These are phyloP conservation scores for Enteromius thamalakanensis DNA, from an alignment of 2,797 vertebrate genomes.

Conservation along the genomic window DNA sequence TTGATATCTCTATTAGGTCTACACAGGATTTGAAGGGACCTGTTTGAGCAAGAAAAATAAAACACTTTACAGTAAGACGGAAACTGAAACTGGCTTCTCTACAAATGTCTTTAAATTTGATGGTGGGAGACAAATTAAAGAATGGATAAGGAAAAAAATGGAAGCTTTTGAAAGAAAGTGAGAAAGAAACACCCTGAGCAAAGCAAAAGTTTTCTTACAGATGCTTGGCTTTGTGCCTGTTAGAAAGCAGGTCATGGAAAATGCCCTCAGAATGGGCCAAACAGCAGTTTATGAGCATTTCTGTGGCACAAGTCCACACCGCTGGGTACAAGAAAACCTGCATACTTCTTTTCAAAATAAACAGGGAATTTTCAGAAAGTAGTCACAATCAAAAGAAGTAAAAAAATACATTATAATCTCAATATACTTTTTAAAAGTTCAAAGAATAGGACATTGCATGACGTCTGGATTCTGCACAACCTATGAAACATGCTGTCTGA, in stretches of 20 bases:
- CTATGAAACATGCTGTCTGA: background rate
- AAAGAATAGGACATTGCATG: conserved; percentile 3
- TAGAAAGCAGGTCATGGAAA: conserved; percentile 69
- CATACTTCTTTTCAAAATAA: conserved; percentile 32
- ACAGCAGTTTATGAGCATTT: conserved; percentile 57
- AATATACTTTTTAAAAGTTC: conserved; percentile 11
- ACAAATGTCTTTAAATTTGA: conserved; percentile 19
- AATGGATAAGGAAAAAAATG: conserved; percentile 13
- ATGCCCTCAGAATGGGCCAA: conserved; percentile 60
- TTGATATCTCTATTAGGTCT: conserved; percentile 29
- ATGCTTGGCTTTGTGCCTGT: conserved; percentile 54
- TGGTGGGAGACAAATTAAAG: conserved; percentile 12
- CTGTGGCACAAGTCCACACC: conserved; percentile 43
- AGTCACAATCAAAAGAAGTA: conserved; percentile 14
- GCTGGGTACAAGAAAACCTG: conserved; percentile 10
- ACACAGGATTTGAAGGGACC: background rate
- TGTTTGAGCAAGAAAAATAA: conserved; percentile 10
- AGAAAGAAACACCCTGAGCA: conserved; percentile 25
- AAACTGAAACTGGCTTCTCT: conserved; percentile 5
- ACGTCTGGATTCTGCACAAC: background rate
- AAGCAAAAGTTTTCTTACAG: conserved; percentile 19
- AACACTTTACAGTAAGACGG: conserved; percentile 17
- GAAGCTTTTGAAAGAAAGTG: conserved; percentile 10
- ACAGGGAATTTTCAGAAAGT: conserved; percentile 3
- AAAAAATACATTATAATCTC: conserved; percentile 16